A percentile compares a stretch with the other conserved stretches of the same genome.
phyloP scores from a whole-genome alignment of 2,888 invertebrate genomes.

The Adelognathus sp. region DNA sequence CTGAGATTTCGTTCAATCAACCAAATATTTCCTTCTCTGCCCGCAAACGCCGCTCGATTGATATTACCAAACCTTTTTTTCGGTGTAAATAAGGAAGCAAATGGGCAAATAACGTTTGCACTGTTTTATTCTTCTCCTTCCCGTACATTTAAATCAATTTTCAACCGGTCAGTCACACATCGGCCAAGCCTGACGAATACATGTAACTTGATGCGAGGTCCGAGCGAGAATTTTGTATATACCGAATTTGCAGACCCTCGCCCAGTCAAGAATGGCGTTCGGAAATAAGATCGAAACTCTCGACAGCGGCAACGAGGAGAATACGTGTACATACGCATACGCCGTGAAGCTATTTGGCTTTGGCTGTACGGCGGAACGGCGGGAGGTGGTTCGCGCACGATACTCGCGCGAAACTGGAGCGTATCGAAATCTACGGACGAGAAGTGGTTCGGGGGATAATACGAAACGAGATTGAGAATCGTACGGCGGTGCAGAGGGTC shows the following conservation, averaged over 20 bases:
- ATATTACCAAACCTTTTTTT: too few species aligned
- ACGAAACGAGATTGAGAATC: slow-evolving; percentile 7
- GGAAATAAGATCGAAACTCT: slow-evolving; percentile 25
- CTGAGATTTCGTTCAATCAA: too few species aligned
- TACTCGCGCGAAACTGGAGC: background rate
- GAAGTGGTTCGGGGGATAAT: background rate
- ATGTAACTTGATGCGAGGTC: slow-evolving; percentile 15
- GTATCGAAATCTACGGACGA: slow-evolving; percentile 7
- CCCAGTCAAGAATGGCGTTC: slow-evolving; percentile 18
- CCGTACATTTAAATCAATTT: background rate
- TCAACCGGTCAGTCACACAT: background rate
- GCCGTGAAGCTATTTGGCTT: background rate
- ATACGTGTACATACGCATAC: background rate
- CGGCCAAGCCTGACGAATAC: slow-evolving; percentile 30
- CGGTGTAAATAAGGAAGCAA: too few species aligned
- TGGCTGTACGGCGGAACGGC: background rate
- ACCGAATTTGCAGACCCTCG: background rate
- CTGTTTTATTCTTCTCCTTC: background rate
- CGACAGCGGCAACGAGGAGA: background rate
- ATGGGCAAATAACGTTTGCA: too few species aligned
- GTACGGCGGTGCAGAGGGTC: background rate
- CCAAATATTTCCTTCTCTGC: too few species aligned
- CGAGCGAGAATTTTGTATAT: background rate
- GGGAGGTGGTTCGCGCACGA: background rate
- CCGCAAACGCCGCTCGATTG: too few species aligned